Evolutionary conservation across 2,888 invertebrate species (phyloP).

Genomic region (Achlya flavicornis): DNA sequence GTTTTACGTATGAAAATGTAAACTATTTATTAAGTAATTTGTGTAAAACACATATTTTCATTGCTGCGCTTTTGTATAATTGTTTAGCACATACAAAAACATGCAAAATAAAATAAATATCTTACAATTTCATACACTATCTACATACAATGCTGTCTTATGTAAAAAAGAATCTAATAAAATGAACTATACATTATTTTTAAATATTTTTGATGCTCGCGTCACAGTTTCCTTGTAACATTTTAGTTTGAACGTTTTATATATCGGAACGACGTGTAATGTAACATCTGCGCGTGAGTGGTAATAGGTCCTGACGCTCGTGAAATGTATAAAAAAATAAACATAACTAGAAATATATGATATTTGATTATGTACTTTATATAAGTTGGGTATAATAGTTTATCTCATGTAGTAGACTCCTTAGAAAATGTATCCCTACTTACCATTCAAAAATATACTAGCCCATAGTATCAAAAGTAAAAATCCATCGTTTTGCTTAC

Average conservation of each 20-base stretch:
- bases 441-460: not conserved
- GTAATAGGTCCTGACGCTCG: conserved; percentile 37
- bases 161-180: not conserved
- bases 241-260: conserved; percentile 37
- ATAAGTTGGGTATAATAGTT: no score
- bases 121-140: not conserved
- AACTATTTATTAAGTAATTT: not conserved
- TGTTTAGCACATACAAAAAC: not conserved
- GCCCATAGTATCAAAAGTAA: no score
- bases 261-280: conserved; percentile 44
- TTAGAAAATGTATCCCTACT: not conserved
- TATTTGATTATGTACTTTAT: not conserved
- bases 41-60: not conserved
- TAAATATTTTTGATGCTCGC: conserved; percentile 40
- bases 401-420: no score
- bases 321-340: conserved; percentile 9
- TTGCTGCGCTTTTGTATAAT: not conserved
- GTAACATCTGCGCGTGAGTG: conserved; percentile 36
- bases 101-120: not conserved
- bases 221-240: conserved; percentile 41
- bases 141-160: not conserved
- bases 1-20: not conserved
- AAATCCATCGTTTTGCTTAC: not conserved
- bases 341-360: not conserved
- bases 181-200: not conserved